These are phyloP conservation scores for Pimephales promelas DNA, from an alignment of 2,113 vertebrate species.

Conservation along the genomic window DNA sequence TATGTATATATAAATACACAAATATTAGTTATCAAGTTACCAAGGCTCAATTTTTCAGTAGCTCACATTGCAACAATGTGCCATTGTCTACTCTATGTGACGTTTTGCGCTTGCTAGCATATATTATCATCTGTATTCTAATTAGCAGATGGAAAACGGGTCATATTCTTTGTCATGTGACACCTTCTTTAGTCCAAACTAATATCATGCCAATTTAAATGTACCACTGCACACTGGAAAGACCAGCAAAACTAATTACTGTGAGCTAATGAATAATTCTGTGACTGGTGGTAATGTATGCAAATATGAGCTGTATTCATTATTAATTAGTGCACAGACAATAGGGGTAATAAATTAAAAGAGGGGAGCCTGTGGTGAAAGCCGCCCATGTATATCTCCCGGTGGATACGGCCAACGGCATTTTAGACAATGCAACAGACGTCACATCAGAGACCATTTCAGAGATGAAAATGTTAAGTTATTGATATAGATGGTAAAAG, in stretches of 20 bases:
- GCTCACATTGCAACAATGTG: not conserved
- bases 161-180: slow-evolving; percentile 16
- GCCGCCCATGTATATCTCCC: not conserved
- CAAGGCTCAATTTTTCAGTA: not conserved
- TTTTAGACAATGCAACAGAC: slow-evolving; percentile 1
- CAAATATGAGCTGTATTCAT: slow-evolving; percentile 38
- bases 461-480: not conserved
- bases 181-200: not conserved
- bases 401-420: not conserved
- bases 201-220: slow-evolving; percentile 6
- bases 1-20: too few relatives aligned
- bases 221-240: not conserved
- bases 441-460: not conserved
- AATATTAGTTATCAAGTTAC: too few relatives aligned
- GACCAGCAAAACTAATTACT: slow-evolving; percentile 34
- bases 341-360: slow-evolving; percentile 36
- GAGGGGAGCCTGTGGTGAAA: not conserved
- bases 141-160: slow-evolving; percentile 16
- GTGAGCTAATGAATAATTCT: slow-evolving; percentile 43
- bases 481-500: slow-evolving; percentile 4
- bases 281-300: slow-evolving; percentile 26
- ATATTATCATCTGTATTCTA: slow-evolving; percentile 1
- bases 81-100: not conserved
- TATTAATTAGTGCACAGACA: slow-evolving; percentile 31
- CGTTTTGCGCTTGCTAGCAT: not conserved